These are phyloP conservation scores for Caradrina clavipalpis DNA, from an alignment of 2,888 invertebrate species.

Conservation along the genomic window DNA sequence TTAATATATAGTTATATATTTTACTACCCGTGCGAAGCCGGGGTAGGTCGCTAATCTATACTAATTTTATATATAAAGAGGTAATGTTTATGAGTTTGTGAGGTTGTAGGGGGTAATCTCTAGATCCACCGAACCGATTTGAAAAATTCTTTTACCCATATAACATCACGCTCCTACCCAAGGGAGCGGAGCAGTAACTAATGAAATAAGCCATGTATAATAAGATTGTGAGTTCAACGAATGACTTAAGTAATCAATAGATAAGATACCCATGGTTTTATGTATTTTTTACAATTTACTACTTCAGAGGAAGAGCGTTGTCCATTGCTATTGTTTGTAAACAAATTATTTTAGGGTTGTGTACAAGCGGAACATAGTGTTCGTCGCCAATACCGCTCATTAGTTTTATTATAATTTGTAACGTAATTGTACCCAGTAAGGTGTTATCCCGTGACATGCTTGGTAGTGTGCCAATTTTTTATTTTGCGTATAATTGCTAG, in stretches of 20 bases:
- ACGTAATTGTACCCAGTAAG: conserved; percentile 62
- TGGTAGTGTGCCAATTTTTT: conserved; percentile 75
- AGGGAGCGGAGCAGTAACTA: too few species aligned
- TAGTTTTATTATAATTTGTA: conserved; percentile 43
- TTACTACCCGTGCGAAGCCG: too few species aligned
- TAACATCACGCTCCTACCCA: too few species aligned
- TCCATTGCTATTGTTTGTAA: conserved; percentile 15
- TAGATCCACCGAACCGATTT: too few species aligned
- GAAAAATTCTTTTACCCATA: too few species aligned
- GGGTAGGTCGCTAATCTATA: too few species aligned
- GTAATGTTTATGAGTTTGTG: too few species aligned
- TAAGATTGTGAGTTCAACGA: not conserved
- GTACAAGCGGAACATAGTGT: conserved; percentile 9
- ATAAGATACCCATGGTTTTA: not conserved
- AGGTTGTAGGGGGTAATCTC: too few species aligned
- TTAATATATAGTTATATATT: too few species aligned
- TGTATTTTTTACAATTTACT: not conserved
- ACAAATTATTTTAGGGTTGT: conserved; percentile 13
- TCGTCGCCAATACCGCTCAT: conserved; percentile 25
- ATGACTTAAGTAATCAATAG: not conserved
- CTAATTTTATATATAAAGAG: too few species aligned
- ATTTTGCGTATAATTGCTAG: conserved; percentile 61
- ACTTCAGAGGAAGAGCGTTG: not conserved
- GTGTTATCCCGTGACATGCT: conserved; percentile 75
- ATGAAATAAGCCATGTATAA: too few species aligned